Conservation (phyloP, 2,797 vertebrate genomes). For the Chiroxiphia lanceolata region DNA sequence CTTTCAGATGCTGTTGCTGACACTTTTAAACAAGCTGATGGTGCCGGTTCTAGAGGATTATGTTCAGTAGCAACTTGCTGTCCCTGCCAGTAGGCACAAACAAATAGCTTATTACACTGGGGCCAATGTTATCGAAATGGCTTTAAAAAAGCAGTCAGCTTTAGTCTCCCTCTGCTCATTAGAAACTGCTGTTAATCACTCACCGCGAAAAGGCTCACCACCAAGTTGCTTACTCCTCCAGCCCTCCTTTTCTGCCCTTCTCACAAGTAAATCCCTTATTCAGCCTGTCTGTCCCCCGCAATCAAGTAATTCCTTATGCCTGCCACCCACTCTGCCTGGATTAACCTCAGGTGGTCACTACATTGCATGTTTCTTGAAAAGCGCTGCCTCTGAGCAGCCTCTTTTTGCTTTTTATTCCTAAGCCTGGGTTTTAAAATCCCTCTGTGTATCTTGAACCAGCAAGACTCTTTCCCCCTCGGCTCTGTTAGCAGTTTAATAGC, state of each 20-base stretch:
- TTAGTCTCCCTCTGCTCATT: constrained; percentile 39
- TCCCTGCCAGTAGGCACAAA: constrained; percentile 57
- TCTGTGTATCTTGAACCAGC: constrained; percentile 44
- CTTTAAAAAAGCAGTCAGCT: constrained; percentile 56
- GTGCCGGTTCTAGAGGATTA: background rate
- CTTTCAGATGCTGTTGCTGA: constrained; percentile 14
- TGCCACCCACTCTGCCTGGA: constrained; percentile 62
- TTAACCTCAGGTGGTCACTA: constrained; percentile 71
- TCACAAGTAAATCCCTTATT: constrained; percentile 61
- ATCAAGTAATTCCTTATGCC: constrained; percentile 52
- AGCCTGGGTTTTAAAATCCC: constrained; percentile 51
- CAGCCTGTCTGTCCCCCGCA: constrained; percentile 26
- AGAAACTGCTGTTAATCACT: constrained; percentile 50
- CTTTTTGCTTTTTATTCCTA: constrained; percentile 35
- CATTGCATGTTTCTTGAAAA: constrained; percentile 50
- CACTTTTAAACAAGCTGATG: background rate
- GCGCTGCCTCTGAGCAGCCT: constrained; percentile 15
- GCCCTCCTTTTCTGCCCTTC: constrained; percentile 39
- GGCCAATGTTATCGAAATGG: constrained; percentile 49
- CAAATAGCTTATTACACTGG: constrained; percentile 47
- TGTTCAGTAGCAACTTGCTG: constrained; percentile 8
- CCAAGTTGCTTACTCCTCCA: constrained; percentile 27
- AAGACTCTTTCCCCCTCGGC: constrained; percentile 10
- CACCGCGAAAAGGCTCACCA: constrained; percentile 51
- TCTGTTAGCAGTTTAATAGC: constrained; percentile 53